Base-by-base conservation (phyloP, 1,140 invertebrate genomes). In the Drosophila seguyi region DNA sequence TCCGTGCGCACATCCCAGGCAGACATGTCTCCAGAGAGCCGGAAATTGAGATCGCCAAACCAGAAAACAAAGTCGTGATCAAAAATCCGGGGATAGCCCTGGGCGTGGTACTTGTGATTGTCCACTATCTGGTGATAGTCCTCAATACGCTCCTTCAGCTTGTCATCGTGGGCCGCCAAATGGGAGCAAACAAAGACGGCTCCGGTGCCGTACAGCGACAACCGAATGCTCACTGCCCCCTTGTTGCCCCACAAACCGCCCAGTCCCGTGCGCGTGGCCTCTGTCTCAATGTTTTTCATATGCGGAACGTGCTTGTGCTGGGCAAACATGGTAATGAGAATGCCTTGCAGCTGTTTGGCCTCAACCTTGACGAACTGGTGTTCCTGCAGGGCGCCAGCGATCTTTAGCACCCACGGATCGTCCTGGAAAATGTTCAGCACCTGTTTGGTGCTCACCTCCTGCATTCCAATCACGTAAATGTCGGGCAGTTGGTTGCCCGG, bases 21-120 rank as follows among this genome's bases (percentile, higher is more conserved):
- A 1, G 95, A 94, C 72, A 95, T 94, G 2, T 94, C 94, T 41
- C 95, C 95, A 7, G 95, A 92, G 1, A 99, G 93, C 1, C 98
- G 96, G 93, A 99, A 99, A 92, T 99, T 99, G 6, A 99, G 93
- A 90, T 99, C 98, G 4, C 98, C 98, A 79, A 99, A 95, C 98
- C 98, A 99, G 93, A 99, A 98, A 3, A 98, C 95, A 92, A 98
- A 98, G 97, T 99, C 98, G 92, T 99, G 98, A 92, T 95, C 98
- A 73, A 98, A 95, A 76, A 99, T 98, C 81, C 95, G 95, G 7
- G 94, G 94, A 39, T 97, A 97, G 79, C 96, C 95, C 18, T 93
- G 87, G 47, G 95, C 94, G 58, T 95, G 94, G 87, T 96, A 97
- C 36, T 93, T 91, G 90, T 96, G 96, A 74, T 95, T 94, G 72